Base-by-base conservation (phyloP, 2,888 invertebrate species). In the Cataglyphis rosenhaueri region DNA sequence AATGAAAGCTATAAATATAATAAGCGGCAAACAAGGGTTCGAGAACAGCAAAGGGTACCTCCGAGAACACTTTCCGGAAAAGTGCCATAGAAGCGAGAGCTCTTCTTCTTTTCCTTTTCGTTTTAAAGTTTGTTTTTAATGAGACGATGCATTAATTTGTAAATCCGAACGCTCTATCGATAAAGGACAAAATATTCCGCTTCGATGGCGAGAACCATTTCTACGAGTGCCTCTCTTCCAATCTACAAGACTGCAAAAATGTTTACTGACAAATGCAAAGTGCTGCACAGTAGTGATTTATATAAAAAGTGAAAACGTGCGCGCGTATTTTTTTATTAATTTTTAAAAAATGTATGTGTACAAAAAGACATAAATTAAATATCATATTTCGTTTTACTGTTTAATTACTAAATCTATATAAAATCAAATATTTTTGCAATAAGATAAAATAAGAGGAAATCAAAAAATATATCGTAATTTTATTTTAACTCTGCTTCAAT, bases 81-180 rank as follows among this genome's bases (percentile, higher is more conserved):
- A 81, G 78, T 81, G 32, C 71, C 78, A 71, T 86, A 84, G 87
- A 86, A 82, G 68, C 62, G 73, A 84, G 61, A 84, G 74, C 79
- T 71, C 41, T 82, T 29, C 74, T 59, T 74, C 73, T 74, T 25
- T 74, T 73, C 44, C 73, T 74, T 35, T 74, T 79, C 75, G 25
- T 79, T 71, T 61, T 35, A 44, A 79, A 79, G 44, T 44, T 79
- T 74, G 59, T 73, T 79, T 79, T 79, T 73, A 79, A 79, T 35
- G 78, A 71, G 78, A 44, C 78, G 59, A 59, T 73, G 74, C 59
- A 73, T 74, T 79, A 79, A 79, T 79, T 79, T 79, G 78, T 74
- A 73, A 73, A 73, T 73, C 74, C 44, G 57, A 9, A 70, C 57
- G 52, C 32, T 44, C 32, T 44, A 4, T 18, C 74, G 74, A 73